Conservation (phyloP, 1,140 invertebrate genomes). For the Venturia canescens region DNA sequence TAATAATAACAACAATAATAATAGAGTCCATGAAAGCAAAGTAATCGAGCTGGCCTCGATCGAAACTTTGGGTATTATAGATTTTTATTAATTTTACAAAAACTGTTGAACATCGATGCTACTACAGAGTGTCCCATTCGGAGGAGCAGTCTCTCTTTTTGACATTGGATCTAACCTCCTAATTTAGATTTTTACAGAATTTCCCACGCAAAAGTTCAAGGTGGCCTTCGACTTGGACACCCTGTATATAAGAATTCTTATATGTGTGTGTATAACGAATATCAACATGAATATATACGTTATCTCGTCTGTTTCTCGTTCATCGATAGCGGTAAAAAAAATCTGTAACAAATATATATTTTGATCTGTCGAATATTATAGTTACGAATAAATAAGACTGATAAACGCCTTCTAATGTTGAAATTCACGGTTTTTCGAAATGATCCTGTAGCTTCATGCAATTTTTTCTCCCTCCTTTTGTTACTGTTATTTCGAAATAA, state of each 20-base stretch:
- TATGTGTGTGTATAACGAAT: not conserved
- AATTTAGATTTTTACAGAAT: no score
- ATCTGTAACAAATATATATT: conserved; percentile 63
- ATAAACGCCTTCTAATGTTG: conserved; percentile 53
- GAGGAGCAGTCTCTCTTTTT: no score
- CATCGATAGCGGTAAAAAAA: conserved; percentile 42
- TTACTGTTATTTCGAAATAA: no score
- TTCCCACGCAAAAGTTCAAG: no score
- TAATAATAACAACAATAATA: not conserved
- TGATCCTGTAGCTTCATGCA: no score
- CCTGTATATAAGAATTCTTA: conserved; percentile 43
- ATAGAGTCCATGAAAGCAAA: conserved; percentile 44
- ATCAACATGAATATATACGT: not conserved
- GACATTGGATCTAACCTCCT: no score
- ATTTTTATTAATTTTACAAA: conserved; percentile 12
- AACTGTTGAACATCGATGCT: conserved; percentile 48
- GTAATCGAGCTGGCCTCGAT: conserved; percentile 66
- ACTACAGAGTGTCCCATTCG: conserved; percentile 16
- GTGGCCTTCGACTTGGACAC: not conserved
- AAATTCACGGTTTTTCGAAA: not conserved
- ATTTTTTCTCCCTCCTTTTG: no score
- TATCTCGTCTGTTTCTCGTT: conserved; percentile 45
- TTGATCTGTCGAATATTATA: conserved; percentile 62
- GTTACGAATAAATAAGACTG: conserved; percentile 68
- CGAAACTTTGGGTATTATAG: conserved; percentile 43